Percentiles rank a stretch among this genome's conserved stretches.
These are phyloP conservation scores for Chlorodrepanis virens DNA, from an alignment of 2,113 vertebrate genomes.

Conservation along the genomic window DNA sequence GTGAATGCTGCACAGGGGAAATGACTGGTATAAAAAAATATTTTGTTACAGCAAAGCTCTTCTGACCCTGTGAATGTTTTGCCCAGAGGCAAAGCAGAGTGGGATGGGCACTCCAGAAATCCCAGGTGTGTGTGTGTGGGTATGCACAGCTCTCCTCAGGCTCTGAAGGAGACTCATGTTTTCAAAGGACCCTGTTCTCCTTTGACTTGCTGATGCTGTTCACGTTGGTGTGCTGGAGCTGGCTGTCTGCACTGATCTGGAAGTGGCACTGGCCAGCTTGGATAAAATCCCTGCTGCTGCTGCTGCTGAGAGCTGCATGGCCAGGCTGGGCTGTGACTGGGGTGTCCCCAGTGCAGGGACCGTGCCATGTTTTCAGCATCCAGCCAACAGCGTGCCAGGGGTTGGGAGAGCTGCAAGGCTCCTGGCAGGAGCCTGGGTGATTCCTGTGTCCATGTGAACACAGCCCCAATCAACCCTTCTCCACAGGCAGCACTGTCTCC, in stretches of 20 bases:
- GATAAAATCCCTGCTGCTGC: neutral
- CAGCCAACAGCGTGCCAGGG: rapidly evolving
- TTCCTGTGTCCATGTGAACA: neutral
- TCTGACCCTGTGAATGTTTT: neutral
- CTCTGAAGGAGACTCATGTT: rapidly evolving
- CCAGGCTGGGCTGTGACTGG: neutral
- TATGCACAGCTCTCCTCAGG: neutral
- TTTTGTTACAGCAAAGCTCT: neutral
- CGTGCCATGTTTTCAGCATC: rapidly evolving
- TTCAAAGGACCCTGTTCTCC: neutral
- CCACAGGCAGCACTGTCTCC: rapidly evolving
- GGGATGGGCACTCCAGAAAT: no score
- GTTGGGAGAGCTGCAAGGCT: neutral
- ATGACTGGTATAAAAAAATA: neutral
- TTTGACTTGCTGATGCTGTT: neutral
- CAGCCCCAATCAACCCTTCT: neutral
- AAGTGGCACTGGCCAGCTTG: neutral
- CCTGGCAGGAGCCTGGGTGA: neutral
- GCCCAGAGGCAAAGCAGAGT: neutral
- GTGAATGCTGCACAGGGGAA: rapidly evolving
- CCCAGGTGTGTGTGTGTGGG: rapidly evolving
- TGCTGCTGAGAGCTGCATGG: neutral
- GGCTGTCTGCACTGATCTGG: neutral
- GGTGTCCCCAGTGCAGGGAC: rapidly evolving
- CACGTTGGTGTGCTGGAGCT: neutral